Evolutionary conservation across 2,888 invertebrate genomes (phyloP).

Genomic region (Rotaria sp.): DNA sequence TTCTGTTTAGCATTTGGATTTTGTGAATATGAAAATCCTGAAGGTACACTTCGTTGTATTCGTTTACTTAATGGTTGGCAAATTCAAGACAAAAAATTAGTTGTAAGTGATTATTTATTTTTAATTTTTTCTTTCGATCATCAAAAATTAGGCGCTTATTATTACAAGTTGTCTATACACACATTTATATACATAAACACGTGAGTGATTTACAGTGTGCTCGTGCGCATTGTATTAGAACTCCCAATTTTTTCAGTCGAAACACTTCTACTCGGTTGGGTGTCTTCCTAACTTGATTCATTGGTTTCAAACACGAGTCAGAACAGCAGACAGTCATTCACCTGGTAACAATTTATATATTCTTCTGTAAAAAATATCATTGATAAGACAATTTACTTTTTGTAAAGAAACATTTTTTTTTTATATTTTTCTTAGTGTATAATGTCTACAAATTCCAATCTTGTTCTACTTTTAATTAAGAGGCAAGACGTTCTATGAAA

Average conservation of each 20-base stretch:
- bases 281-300: neutral
- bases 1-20: conserved; percentile 76
- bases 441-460: neutral
- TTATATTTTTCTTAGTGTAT: neutral
- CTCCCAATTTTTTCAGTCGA: neutral
- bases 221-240: neutral
- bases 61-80: conserved; percentile 78
- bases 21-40: conserved; percentile 90
- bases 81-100: conserved; percentile 82
- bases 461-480: neutral
- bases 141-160: neutral
- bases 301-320: neutral
- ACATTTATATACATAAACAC: neutral
- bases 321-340: neutral
- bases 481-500: neutral
- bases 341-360: neutral
- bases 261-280: neutral
- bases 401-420: neutral
- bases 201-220: neutral
- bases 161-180: neutral
- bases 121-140: conserved; percentile 20
- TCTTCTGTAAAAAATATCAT: neutral
- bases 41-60: conserved; percentile 86
- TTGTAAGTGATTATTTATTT: conserved; percentile 61
- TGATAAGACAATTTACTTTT: neutral